phyloP scores from a whole-genome alignment of 2,888 invertebrate genomes.

The Pristionchus japonicus region DNA sequence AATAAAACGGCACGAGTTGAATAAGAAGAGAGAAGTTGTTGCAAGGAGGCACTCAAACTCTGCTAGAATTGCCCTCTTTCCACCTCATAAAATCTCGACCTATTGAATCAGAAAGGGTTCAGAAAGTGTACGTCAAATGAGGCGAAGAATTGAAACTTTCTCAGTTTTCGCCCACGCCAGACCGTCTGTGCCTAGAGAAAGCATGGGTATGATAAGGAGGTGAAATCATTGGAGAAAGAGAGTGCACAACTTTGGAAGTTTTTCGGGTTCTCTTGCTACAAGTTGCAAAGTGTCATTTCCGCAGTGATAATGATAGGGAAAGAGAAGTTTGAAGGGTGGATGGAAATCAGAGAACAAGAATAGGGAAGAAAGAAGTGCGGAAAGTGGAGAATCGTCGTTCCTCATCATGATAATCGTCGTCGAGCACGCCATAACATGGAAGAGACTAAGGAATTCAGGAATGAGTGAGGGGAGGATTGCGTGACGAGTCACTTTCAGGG shows the following conservation, averaged over 20 bases:
- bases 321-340: neutral
- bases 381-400: neutral
- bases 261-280: no score
- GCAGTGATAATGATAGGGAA: no score
- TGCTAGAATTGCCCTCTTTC: conserved; percentile 14
- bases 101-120: neutral
- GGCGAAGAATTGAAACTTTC: no score
- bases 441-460: neutral
- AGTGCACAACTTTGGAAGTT: no score
- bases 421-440: neutral
- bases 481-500: neutral
- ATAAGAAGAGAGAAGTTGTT: conserved; percentile 18
- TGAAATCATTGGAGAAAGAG: no score
- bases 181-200: no score
- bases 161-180: no score
- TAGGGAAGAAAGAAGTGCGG: neutral
- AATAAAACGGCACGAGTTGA: neutral
- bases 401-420: neutral
- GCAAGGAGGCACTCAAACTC: neutral
- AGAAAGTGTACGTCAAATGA: neutral
- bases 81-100: conserved; percentile 7
- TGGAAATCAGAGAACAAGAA: neutral
- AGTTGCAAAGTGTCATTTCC: no score
- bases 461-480: neutral
- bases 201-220: no score